Evolutionary conservation across 2,888 invertebrate species (phyloP), one percentile per base, ranked within the genome.

Genomic region (Scaptomyza caliginosa): DNA sequence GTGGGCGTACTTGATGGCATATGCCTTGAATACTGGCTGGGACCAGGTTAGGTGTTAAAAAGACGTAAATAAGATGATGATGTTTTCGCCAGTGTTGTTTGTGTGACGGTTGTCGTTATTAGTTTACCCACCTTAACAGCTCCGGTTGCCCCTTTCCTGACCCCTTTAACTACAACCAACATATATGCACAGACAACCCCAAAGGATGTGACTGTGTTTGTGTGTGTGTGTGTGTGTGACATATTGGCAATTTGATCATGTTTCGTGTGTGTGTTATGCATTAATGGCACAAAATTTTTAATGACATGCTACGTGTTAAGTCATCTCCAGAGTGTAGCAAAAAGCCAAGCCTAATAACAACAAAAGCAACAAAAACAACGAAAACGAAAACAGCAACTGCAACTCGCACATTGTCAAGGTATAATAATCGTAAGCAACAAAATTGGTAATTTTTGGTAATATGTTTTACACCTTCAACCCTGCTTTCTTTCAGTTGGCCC

Each of bases 221-320:
- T 52, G 57, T 62, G 52, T 32, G 34, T 54, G 45, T 67, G 49
- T 52, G 57, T 62, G 52, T 87, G 67, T 85, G 83, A 85, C 83
- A 83, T 83, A 83, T 83, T 83, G 83, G 88, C 86, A 83, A 87
- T 83, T 87, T 78, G 86, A 87, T 87, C 86, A 78, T 68, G 73
- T 81, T 67, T 54, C 63, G 52, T 64, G 56, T 59, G 68, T 74
- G 67, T 77, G 78, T 83, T 80, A 80, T 67, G 80, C 83, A 88
- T 85, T 88, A 85, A 85, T 88, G 84, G 69, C 73, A 87, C 74
- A 68, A 82, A 83, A 85, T 88, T 88, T 86, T 84, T 85, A 87
- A 84, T 84, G 84, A 88, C 83, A 86, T 86, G 77, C 84, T 87
- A 87, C 88, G 83, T 87, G 86, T 87, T 76, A 83, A 83, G 87